phyloP scores from a whole-genome alignment of 2,888 invertebrate genomes.

The Aphrophora alni region DNA sequence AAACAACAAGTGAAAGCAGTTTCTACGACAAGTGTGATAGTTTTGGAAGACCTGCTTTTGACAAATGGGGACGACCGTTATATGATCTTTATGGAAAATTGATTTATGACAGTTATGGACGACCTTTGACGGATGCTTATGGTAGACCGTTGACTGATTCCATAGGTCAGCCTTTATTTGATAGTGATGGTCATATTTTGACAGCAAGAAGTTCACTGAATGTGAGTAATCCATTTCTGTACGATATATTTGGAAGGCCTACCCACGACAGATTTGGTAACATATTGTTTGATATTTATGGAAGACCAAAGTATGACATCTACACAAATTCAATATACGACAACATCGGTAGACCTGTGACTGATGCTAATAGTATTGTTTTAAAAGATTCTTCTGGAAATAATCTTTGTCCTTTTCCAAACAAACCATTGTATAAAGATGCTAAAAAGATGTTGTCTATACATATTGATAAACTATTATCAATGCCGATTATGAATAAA shows the following conservation, averaged over 20 bases:
- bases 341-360: conserved; percentile 18
- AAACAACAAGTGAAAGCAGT: not conserved
- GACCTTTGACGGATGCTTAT: conserved; percentile 41
- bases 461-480: conserved; percentile 13
- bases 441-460: conserved; percentile 10
- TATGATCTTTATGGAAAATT: conserved; percentile 40
- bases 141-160: conserved; percentile 37
- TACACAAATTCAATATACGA: conserved; percentile 29
- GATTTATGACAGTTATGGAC: conserved; percentile 40
- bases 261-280: conserved; percentile 38
- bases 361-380: conserved; percentile 21
- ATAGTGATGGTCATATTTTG: conserved; percentile 16
- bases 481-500: conserved; percentile 11
- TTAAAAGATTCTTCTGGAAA: conserved; percentile 22
- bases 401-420: conserved; percentile 1
- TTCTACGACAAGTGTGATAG: not conserved
- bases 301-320: conserved; percentile 30
- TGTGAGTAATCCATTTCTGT: not conserved
- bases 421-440: conserved; percentile 24
- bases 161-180: conserved; percentile 24
- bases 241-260: conserved; percentile 40
- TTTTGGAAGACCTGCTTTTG: conserved; percentile 34
- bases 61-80: conserved; percentile 43
- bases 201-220: not conserved
- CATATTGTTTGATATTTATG: conserved; percentile 34